Base-by-base conservation (phyloP, 2,888 invertebrate genomes). In the Hololepta plana region DNA sequence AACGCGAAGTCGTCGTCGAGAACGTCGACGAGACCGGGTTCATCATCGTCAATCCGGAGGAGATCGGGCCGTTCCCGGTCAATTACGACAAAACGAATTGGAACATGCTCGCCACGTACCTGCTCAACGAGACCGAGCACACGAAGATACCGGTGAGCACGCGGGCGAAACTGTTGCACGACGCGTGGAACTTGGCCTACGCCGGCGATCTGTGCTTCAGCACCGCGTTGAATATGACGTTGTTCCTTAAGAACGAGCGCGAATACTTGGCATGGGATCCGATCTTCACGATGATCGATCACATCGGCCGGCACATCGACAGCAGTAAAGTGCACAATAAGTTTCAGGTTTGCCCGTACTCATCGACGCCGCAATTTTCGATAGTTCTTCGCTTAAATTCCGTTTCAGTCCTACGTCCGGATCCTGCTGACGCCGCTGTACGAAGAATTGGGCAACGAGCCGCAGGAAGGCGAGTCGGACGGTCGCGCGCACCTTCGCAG, bases 31-130 rank as follows among this genome's bases (percentile, higher is more conserved):
- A 43, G 1, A 53, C 59, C 12, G 50, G 67, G 26, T 82, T 81
- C 42, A 62, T 84, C 24, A 73, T 85, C 28, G 62, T 82, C 1
- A 85, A 84, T 52, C 75, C 80, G 4, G 81, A 82, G 43, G 82
- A 84, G 57, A 81, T 81, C 34, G 77, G 75, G 1, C 79, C 81
- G 19, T 82, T 72, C 53, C 76, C 80, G 3, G 84, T 85, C 0
- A 82, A 82, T 45, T 85, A 85, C 43, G 84, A 84, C 41, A 46
- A 55, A 4, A 55, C 60, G 19, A 84, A 82, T 46, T 85, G 84
- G 84, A 64, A 71, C 33, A 62, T 79, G 39, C 51, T 85, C 4
- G 64, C 75, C 0, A 51, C 62, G 13, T 80, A 62, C 43, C 55
- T 82, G 1, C 59, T 57, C 37, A 64, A 64, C 31, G 55, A 64